Conservation (phyloP, 2,113 vertebrate species). For the Trochalopteron elliotii region DNA sequence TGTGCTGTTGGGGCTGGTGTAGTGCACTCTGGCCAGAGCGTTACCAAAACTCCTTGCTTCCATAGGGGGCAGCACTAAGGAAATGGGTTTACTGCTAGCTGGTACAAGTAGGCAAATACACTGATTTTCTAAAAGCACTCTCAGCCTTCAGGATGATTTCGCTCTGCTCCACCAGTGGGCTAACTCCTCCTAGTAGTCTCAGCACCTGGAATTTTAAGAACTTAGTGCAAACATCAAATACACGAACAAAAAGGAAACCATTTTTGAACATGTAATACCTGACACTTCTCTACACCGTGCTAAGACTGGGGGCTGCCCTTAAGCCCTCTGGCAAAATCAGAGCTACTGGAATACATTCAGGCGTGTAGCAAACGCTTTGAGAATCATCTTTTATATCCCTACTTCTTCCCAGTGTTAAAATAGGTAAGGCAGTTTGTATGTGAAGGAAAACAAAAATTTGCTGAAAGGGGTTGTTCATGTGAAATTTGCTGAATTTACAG, state of each 20-base stretch:
- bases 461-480: conserved; percentile 48
- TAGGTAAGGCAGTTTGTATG: conserved; percentile 62
- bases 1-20: neutral
- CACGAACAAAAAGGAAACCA: neutral
- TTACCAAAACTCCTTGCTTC: neutral
- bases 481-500: conserved; percentile 58
- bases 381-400: neutral
- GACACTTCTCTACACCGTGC: neutral
- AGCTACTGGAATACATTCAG: conserved; percentile 44
- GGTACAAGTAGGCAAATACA: neutral
- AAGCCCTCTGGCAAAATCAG: conserved; percentile 35
- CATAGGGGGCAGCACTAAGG: neutral
- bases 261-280: neutral
- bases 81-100: neutral
- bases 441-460: conserved; percentile 43
- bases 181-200: neutral
- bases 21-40: fast-evolving
- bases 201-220: conserved; percentile 54
- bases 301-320: neutral
- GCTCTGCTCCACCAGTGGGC: neutral
- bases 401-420: neutral
- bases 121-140: neutral
- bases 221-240: conserved; percentile 70
- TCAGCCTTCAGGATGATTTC: neutral
- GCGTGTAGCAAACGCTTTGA: neutral